Percentiles rank a stretch among this genome's conserved stretches.
phyloP scores from a whole-genome alignment of 2,888 invertebrate species.

The Heteromurus nitidus region DNA sequence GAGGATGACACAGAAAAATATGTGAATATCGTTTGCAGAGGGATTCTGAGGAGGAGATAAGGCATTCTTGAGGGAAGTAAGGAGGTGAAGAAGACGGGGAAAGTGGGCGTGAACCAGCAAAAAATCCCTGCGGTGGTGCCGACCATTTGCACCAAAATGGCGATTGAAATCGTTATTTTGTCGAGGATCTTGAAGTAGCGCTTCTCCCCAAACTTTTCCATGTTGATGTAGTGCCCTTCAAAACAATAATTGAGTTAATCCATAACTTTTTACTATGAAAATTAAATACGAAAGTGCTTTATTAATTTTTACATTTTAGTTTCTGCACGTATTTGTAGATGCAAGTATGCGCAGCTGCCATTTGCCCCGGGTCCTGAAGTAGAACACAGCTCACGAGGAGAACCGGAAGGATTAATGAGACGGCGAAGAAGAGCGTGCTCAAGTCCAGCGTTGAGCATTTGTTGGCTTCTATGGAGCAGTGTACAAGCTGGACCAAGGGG shows the following conservation, averaged over 20 bases:
- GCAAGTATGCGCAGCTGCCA: background rate
- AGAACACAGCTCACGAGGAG: background rate
- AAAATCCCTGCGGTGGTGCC: background rate
- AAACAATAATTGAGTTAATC: background rate
- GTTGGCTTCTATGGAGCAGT: too few relatives aligned
- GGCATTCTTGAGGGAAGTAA: background rate
- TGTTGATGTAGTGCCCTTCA: background rate
- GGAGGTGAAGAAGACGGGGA: background rate
- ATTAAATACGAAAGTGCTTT: too few relatives aligned
- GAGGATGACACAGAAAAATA: background rate
- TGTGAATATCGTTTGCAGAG: background rate
- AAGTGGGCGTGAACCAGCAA: background rate
- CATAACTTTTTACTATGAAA: background rate
- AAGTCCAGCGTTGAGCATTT: background rate
- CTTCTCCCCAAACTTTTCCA: background rate
- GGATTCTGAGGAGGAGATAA: background rate
- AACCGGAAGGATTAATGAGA: background rate
- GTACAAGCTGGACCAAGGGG: too few relatives aligned
- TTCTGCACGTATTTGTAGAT: background rate
- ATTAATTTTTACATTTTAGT: background rate
- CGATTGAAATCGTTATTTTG: background rate
- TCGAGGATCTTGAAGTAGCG: background rate
- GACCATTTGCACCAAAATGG: background rate
- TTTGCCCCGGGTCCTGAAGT: background rate
- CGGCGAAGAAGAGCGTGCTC: background rate